Base-by-base conservation (phyloP, 30 jellyfish, hydroid and myxozoan genomes). In the Pseudorhiza aurosa region DNA sequence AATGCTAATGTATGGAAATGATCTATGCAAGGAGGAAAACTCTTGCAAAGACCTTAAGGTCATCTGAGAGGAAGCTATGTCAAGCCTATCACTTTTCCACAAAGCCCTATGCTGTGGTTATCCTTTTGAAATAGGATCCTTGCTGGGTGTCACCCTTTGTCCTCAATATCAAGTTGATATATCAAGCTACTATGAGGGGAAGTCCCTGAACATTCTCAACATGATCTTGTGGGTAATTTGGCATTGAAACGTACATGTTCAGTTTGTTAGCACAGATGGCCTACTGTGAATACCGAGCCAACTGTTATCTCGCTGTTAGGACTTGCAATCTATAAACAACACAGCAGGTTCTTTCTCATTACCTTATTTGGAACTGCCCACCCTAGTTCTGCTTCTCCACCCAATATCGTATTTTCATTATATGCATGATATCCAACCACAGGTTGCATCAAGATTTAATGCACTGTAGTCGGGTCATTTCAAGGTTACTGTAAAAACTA, bases 121-220 rank as follows among this genome's bases (percentile, higher is more conserved):
- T n/a, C n/a, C n/a, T n/a, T n/a, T n/a, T n/a, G n/a, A n/a, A n/a
- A n/a, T n/a, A 47, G 12, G 25, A 8, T 7, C 22, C 67, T 53
- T 10, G 67, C 67, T 53, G 67, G 35, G 67, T 19, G 3, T 22
- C 67, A 1, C 14, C 67, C 67, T 53, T 53, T 14, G 4, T 19
- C 12, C 8, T 36, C 24, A 22, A 22, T n/a, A 19, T 53, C 36
- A 53, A 53, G 30, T 32, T 72, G 86, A 36, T 36, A 27, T 72
- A 33, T 72, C 86, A 58, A 72, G 59, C 64, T 15, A 65, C 12
- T 72, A 26, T 27, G 59, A 57, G 43, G 55, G 86, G 86, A 72
- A 72, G 55, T 24, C 86, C 72, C 72, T 35, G 18, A 39, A 43
- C 55, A 45, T 65, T 55, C 86, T 36, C 86, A 15, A 49, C 86